These are phyloP conservation scores for Hanleya hanleyi DNA, from an alignment of 2,888 invertebrate species.

Conservation along the genomic window DNA sequence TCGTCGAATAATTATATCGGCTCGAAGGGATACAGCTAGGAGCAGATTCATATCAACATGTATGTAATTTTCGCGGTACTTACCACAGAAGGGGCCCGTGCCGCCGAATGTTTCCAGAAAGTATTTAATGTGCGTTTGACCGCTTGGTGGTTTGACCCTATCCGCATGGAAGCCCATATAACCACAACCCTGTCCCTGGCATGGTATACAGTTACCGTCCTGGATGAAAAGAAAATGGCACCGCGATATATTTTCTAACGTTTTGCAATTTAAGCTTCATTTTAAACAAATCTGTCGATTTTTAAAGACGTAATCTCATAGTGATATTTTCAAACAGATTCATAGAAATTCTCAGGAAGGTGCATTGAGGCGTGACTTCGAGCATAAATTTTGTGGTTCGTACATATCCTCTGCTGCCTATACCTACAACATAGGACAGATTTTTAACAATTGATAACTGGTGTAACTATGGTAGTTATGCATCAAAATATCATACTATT, in stretches of 20 bases:
- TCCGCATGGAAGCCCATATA: conserved; percentile 72
- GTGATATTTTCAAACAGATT: neutral
- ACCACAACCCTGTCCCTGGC: conserved; percentile 58
- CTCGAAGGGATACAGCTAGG: no score
- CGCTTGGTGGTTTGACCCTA: conserved; percentile 39
- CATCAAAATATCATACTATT: neutral
- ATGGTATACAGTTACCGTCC: conserved; percentile 79
- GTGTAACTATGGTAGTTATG: no score
- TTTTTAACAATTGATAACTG: neutral
- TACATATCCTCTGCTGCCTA: no score
- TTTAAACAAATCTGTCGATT: neutral
- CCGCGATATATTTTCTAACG: neutral
- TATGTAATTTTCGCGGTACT: conserved; percentile 22
- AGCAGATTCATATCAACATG: neutral
- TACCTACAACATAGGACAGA: no score
- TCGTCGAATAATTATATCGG: no score
- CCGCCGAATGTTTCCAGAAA: conserved; percentile 49
- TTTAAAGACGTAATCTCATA: neutral
- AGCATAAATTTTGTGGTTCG: no score
- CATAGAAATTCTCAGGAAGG: no score
- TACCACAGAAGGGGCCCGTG: conserved; percentile 52
- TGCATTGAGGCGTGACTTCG: no score
- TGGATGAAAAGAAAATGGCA: conserved; percentile 23
- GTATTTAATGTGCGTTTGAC: conserved; percentile 43
- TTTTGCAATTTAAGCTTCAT: neutral